Conservation (phyloP, 1,140 invertebrate species). For the Caenorhabditis inopinata region DNA sequence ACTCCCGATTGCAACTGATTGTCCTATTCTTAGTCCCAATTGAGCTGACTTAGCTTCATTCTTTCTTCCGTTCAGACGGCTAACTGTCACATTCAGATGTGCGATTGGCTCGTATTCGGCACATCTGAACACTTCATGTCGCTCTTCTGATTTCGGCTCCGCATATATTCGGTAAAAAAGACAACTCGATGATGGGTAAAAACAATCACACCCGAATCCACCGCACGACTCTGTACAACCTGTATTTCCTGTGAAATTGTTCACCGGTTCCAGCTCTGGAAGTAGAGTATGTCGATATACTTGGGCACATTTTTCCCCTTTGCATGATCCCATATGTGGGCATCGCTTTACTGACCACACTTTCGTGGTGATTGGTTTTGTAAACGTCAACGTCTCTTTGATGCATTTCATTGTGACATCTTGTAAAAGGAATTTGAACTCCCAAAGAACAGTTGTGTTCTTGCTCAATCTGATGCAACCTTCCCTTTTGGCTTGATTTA, state of each 20-base stretch:
- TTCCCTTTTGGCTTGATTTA: not conserved
- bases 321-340: slow-evolving; percentile 22
- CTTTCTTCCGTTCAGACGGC: not conserved
- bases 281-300: not conserved
- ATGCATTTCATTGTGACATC: not conserved
- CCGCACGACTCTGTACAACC: slow-evolving; percentile 8
- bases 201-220: slow-evolving; percentile 6
- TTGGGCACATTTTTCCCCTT: not conserved
- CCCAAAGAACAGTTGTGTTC: not conserved
- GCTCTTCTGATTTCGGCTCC: not conserved
- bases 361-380: not conserved
- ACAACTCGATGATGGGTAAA: slow-evolving; percentile 11
- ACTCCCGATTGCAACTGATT: not conserved
- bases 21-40: not conserved
- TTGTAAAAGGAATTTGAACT: not conserved
- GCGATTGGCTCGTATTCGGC: not conserved
- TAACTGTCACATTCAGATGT: not conserved
- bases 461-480: not conserved
- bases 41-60: not conserved
- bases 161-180: slow-evolving; percentile 26
- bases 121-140: not conserved
- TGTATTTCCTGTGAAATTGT: not conserved
- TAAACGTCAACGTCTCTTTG: not conserved
- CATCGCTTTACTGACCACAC: not conserved
- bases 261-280: not conserved